These are phyloP conservation scores for Urocyon cinereoargenteus DNA, from an alignment of 2,797 vertebrate species.

Conservation along the genomic window DNA sequence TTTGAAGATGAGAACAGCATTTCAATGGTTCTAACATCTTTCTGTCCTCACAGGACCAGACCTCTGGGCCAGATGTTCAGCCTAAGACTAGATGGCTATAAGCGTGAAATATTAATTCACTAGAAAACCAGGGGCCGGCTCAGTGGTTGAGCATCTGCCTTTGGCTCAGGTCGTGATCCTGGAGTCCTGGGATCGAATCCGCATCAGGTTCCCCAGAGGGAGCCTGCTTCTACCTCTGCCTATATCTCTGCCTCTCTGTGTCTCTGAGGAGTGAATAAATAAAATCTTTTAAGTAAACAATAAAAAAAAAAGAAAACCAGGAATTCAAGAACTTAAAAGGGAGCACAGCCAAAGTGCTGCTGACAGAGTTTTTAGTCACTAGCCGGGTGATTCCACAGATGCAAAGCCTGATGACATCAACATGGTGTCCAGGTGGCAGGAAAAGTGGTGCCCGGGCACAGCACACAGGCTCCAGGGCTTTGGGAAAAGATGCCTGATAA, in stretches of 20 bases:
- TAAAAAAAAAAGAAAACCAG: neutral
- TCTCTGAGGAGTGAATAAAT: too few species aligned
- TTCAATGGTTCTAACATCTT: neutral
- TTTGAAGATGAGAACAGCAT: neutral
- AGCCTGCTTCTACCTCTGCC: too few species aligned
- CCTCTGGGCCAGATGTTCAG: neutral
- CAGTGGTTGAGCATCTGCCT: too few species aligned
- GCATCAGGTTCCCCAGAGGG: too few species aligned
- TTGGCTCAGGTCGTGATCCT: too few species aligned
- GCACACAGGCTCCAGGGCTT: neutral
- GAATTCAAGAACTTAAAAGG: neutral
- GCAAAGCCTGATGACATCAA: neutral
- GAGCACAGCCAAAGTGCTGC: neutral
- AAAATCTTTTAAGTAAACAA: too few species aligned
- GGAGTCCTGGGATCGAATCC: too few species aligned
- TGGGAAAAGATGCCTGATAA: neutral
- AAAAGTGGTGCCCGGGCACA: neutral
- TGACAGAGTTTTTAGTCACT: neutral
- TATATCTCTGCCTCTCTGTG: too few species aligned
- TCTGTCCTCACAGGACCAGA: neutral
- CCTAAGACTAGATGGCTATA: neutral
- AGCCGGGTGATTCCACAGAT: rapidly evolving
- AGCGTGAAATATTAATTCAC: neutral
- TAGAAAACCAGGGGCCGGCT: neutral
- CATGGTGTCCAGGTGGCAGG: neutral